Evolutionary conservation across 2,113 vertebrate genomes (phyloP), one percentile per base, ranked within the genome.

Genomic region (Progne subis): DNA sequence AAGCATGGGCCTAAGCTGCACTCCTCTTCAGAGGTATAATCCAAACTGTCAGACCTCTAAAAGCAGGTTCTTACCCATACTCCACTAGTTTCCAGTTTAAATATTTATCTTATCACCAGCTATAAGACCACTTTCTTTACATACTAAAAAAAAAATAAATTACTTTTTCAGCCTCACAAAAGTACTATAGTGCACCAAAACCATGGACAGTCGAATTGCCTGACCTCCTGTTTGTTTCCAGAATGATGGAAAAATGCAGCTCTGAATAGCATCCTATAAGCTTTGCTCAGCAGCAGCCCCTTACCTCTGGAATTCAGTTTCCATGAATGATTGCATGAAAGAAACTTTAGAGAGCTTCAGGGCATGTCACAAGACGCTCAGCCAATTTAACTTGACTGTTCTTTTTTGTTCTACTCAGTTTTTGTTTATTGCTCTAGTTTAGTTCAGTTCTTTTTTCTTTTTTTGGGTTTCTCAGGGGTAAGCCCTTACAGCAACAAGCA

Each of bases 381-480:
- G 71, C 23, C 63, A 77, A 81, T 88, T 93, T 71, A 86, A 82
- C 39, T 25, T 59, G 29, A 70, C 79, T 85, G 39, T 14, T 71
- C 31, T 41, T 85, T 90, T 83, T 86, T 59, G 47, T 70, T 83
- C 34, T 57, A 44, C 8, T 74, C 59, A 15, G 23, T 47, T 93
- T 95, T 90, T 92, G 53, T 82, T 88, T 85, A 60, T 89, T 79
- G 50, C 53, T 85, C 46, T 70, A 65, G 57, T 55, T 94, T 72
- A 64, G 28, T 71, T 87, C 12, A 25, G 59, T 47, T 76, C 8
- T 41, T 15, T 12, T 52, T 26, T 53, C 57, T 71, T 24, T 8
- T 7, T 67, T 28, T 20, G 59, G 18, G 34, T 85, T 89, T 94
- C 61, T 57, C 41, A 46, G 43, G 60, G 41, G 6, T 80, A 83